Evolutionary conservation across 1,140 invertebrate genomes (phyloP), one percentile per base, ranked within the genome.

Genomic region (Physella acuta): DNA sequence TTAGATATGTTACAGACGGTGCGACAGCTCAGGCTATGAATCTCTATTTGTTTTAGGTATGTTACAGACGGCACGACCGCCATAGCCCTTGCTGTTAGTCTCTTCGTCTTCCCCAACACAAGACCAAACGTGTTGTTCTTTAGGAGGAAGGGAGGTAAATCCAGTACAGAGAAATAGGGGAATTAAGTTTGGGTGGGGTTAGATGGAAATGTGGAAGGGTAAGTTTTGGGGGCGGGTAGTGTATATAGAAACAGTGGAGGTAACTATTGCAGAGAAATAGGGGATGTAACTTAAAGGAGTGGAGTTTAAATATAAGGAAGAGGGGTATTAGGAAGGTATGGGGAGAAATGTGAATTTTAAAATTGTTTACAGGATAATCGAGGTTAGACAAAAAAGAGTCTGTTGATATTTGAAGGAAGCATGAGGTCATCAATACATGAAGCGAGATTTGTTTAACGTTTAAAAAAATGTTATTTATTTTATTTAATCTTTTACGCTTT

Each of bases 111-210:
- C 44, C 62, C 62, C 5, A 64, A 64, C 33, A 3, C 49, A 28
- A 64, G 26, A 36, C 62, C 62, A 30, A 64, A 64, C 36, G 49
- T 64, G 1, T 36, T 52, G 16, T 64, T 64, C 49, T 64, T 64
- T 26, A 11, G 62, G 28, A 1, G 39, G 24, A 64, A 64, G 28
- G 62, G 44, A 64, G 62, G 62, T 64, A 30, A 64, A 49, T 26
- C 8, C 8, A 44, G 39, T n/a, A n/a, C n/a, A n/a, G 44, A 30
- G 37, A 31, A 56, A 69, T 14, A 39, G 67, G 26, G 33, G 26
- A 51, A 62, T 31, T 17, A 24, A 36, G 11, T 36, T n/a, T 26
- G 53, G 4, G 49, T 49, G 24, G 39, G 20, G 39, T 11, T 8
- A 44, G 39, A 44, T 8, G 39, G 39, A 44, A 20, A 56, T 11